Evolutionary conservation across 2,888 invertebrate species (phyloP), one percentile per base, ranked within the genome.

Genomic region (Nesidiocoris tenuis): DNA sequence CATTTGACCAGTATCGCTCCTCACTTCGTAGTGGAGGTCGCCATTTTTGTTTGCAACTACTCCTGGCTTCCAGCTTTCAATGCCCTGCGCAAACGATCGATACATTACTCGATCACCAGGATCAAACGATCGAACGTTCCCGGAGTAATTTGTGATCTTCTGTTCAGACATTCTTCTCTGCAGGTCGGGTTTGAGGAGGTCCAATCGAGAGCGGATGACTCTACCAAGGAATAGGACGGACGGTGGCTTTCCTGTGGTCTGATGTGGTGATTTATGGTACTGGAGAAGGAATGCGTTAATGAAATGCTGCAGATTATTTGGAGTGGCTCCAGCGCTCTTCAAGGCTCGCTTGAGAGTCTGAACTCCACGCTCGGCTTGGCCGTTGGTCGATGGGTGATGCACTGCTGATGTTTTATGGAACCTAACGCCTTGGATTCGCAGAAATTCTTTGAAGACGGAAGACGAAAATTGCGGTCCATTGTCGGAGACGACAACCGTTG

Each of bases 331-430:
- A 39, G 24, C 39, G 12, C 23, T 64, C n/a, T 55, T 17, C 39
- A 74, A 55, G 17, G 65, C 63, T 18, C 2, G 75, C 66, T 77
- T 77, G 5, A 77, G 54, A 12, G 68, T 68, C 55, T 76, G 76
- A 5, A 70, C 70, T 21, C 19, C 63, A 2, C 61, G 55, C 55
- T 76, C 74, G 19, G 74, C 68, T 59, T 76, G 72, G 12, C 68
- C 76, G 23, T 77, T 77, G 16, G 77, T 63, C n/a, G 39, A 55
- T 16, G 75, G 77, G 25, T 77, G 77, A 23, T 75, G 70, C 3
- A 65, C 70, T 18, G 77, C 75, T 24, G 75, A 63, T 12, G 16
- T 70, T 24, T 74, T 74, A 25, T 75, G 75, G 16, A 75, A 39
- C 5, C 24, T 1, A n/a, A 77, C 75, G 3, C 75, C 59, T 22